Percentiles rank a stretch among this genome's conserved stretches.
These are phyloP conservation scores for Lethrus apterus DNA, from an alignment of 1,140 invertebrate genomes.

Conservation along the genomic window DNA sequence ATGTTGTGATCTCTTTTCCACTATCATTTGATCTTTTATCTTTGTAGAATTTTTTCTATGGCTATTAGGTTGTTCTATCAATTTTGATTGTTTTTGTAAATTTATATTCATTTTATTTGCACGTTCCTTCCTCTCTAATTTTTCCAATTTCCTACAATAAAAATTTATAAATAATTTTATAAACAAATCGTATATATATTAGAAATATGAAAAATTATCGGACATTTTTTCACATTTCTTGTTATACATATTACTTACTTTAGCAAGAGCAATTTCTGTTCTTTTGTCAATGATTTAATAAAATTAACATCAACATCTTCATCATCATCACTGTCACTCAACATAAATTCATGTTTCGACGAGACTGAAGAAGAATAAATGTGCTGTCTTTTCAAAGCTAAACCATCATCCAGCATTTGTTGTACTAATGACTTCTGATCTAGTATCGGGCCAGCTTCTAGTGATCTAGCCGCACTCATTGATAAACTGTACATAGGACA, in stretches of 20 bases:
- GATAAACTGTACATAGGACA: slow-evolving; percentile 88
- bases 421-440: slow-evolving; percentile 72
- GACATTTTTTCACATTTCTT: too few relatives aligned
- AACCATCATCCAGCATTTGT: slow-evolving; percentile 87
- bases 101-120: slow-evolving; percentile 1
- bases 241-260: not conserved
- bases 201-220: too few relatives aligned
- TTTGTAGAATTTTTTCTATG: not conserved
- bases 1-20: not conserved
- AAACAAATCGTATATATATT: too few relatives aligned
- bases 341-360: slow-evolving; percentile 39
- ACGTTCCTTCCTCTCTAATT: not conserved
- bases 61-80: not conserved
- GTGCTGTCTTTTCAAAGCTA: slow-evolving; percentile 75
- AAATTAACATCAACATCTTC: slow-evolving; percentile 67
- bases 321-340: slow-evolving; percentile 47
- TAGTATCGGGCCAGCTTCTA: slow-evolving; percentile 47
- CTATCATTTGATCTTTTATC: not conserved
- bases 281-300: slow-evolving; percentile 72
- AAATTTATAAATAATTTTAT: too few relatives aligned
- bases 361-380: slow-evolving; percentile 40
- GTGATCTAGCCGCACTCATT: slow-evolving; percentile 58
- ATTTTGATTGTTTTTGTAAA: not conserved
- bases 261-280: slow-evolving; percentile 58
- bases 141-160: not conserved